A percentile compares a stretch with the other conserved stretches of the same genome.
Evolutionary conservation across 2,888 invertebrate genomes (phyloP).

Genomic region (Orchesellides sinensis): DNA sequence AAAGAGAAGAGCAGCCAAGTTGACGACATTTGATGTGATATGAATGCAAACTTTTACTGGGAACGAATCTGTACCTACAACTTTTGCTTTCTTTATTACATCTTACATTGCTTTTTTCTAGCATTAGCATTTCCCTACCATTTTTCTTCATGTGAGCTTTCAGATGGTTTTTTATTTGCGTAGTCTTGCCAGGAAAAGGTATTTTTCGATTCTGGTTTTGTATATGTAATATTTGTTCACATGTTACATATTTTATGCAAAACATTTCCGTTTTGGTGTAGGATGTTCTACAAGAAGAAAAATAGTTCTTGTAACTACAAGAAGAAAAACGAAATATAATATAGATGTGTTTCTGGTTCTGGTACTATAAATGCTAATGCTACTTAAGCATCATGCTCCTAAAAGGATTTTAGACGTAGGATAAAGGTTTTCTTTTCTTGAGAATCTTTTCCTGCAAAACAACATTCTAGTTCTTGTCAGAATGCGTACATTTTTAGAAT

Average conservation of each 20-base stretch:
- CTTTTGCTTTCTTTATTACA: constrained; percentile 27
- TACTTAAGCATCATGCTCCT: no score
- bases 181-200: neutral
- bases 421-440: no score
- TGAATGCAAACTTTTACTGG: constrained; percentile 40
- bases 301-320: no score
- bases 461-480: no score
- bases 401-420: no score
- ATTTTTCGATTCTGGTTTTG: neutral
- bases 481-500: no score
- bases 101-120: constrained; percentile 32
- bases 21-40: constrained; percentile 56
- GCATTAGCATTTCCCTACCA: neutral
- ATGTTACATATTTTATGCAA: constrained; percentile 48
- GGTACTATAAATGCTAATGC: neutral
- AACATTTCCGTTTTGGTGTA: neutral
- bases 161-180: neutral
- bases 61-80: neutral
- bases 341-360: neutral
- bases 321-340: neutral
- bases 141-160: neutral
- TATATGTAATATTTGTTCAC: neutral
- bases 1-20: constrained; percentile 16
- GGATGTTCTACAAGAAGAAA: no score
- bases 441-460: no score